Evolutionary conservation across 2,113 vertebrate genomes (phyloP), one percentile per base, ranked within the genome.

Genomic region (Anoplopoma fimbria): DNA sequence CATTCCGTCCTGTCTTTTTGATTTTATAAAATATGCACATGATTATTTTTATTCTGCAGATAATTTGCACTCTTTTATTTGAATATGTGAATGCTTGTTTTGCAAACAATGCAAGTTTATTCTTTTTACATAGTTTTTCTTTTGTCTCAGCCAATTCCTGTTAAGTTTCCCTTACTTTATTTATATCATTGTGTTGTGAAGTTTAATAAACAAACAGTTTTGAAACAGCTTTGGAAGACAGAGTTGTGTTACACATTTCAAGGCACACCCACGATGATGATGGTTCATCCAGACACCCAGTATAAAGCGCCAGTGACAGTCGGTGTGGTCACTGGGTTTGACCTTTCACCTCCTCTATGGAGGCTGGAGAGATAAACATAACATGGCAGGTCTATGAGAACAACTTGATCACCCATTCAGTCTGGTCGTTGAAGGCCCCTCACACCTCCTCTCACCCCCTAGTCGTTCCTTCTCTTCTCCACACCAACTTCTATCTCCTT

Each of bases 331-430:
- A 21, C 10, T 57, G 29, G 31, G n/a, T 62, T 64, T 64, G 17
- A 7, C 33, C 63, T 68, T 65, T 63, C 21, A 42, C 2, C 29
- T 36, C 47, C 29, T 71, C 5, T 4, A 33, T 38, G 31, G 33
- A 67, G 58, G 29, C 6, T 77, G 51, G 1, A 15, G 1, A 67
- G 45, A 69, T 13, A 27, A 38, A 36, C 29, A 1, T 12, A 38
- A 42, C 62, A 67, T 63, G 0, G 14, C 65, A 65, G 27, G 2
- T 82, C 51, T 36, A 14, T 71, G 65, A 55, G 36, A 84, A 77
- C 78, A 42, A 19, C 45, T 81, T 72, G 34, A 31, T 63, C 40
- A 25, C 69, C 19, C 25, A 6, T 53, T 70, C 25, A 9, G 13
- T 57, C 14, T 14, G 62, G 23, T 82, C n/a, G 10, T 6, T 17